A percentile compares a stretch with the other conserved stretches of the same genome.
Conservation (phyloP, 2,888 invertebrate species). For the Dioctria linearis region DNA sequence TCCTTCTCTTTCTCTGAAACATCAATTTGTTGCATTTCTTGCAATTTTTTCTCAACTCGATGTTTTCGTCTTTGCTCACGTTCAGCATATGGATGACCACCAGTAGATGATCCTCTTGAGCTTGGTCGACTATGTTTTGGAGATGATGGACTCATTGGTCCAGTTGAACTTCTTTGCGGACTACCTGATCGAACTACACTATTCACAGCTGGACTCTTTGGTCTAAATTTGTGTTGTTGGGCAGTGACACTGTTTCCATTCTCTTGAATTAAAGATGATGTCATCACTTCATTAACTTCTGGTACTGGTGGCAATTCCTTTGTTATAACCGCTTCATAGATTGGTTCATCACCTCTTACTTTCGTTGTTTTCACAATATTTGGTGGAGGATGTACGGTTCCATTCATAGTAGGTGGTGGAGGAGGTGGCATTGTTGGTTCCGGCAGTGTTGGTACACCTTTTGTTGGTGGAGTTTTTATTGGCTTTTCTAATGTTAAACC, state of each 20-base stretch:
- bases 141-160: conserved; percentile 68
- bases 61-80: conserved; percentile 86
- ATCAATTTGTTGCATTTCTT: conserved; percentile 80
- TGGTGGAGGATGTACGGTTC: conserved; percentile 62
- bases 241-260: conserved; percentile 55
- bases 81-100: conserved; percentile 73
- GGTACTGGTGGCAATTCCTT: conserved; percentile 72
- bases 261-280: conserved; percentile 57
- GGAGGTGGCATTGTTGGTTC: conserved; percentile 85
- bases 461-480: conserved; percentile 60
- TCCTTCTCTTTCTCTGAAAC: conserved; percentile 68
- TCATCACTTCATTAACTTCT: conserved; percentile 65
- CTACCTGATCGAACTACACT: conserved; percentile 65
- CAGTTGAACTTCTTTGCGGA: conserved; percentile 62
- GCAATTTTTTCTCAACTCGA: conserved; percentile 88
- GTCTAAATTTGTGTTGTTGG: conserved; percentile 62
- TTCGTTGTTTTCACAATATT: conserved; percentile 61
- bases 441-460: conserved; percentile 77
- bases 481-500: conserved; percentile 71
- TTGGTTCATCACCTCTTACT: conserved; percentile 77
- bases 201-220: conserved; percentile 69
- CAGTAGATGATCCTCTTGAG: conserved; percentile 72
- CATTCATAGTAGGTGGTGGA: conserved; percentile 73
- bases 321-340: conserved; percentile 88
- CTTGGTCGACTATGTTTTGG: conserved; percentile 73